Evolutionary conservation across 1,140 invertebrate species (phyloP).

Genomic region (Heliconius hewitsoni): DNA sequence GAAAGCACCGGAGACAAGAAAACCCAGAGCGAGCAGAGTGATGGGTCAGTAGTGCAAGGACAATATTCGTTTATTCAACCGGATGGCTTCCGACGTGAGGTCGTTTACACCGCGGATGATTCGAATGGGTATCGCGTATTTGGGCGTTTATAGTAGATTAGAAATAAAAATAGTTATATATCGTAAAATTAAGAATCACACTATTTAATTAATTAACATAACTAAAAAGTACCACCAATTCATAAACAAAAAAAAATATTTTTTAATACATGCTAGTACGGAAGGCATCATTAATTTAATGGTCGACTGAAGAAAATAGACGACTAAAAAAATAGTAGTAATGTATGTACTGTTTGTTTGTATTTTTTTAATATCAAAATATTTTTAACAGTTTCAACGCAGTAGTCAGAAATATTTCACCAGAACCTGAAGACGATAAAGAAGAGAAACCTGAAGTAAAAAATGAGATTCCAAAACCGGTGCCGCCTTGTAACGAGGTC

Average conservation of each 20-base stretch:
- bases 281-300: too few species aligned
- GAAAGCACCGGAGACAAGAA: conserved; percentile 83
- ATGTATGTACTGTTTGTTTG: background rate
- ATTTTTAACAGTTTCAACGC: conserved; percentile 63
- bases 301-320: too few species aligned
- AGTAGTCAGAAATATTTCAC: conserved; percentile 64
- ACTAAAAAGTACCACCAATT: too few species aligned
- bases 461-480: conserved; percentile 35
- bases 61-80: conserved; percentile 83
- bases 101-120: conserved; percentile 87
- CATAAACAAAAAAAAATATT: too few species aligned
- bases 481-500: conserved; percentile 48
- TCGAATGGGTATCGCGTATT: conserved; percentile 81
- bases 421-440: conserved; percentile 42
- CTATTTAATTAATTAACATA: background rate
- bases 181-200: background rate
- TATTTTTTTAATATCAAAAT: background rate
- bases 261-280: too few species aligned
- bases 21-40: conserved; percentile 83
- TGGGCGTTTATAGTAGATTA: conserved; percentile 1
- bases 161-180: background rate
- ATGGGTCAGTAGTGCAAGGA: conserved; percentile 83
- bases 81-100: conserved; percentile 85
- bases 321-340: background rate
- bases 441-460: conserved; percentile 37